phyloP scores from a whole-genome alignment of 2,888 invertebrate genomes.

The Zele albiditarsus region DNA sequence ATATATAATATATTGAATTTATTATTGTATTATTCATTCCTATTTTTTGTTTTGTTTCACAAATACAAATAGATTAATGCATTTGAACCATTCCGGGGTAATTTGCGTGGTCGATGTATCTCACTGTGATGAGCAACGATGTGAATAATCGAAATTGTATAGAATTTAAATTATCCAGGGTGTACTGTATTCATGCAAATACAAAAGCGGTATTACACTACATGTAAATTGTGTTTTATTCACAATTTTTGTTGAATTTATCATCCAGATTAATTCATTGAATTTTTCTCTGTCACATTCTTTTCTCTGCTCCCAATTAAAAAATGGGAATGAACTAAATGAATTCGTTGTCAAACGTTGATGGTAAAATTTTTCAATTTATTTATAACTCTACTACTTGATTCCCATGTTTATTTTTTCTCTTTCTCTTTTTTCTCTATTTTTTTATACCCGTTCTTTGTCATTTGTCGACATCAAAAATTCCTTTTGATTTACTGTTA shows the following conservation, averaged over 20 bases:
- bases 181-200: background rate
- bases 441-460: background rate
- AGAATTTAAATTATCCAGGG: background rate
- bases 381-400: background rate
- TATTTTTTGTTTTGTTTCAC: too few species aligned
- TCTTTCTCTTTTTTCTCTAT: background rate
- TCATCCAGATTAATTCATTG: background rate
- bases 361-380: background rate
- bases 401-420: background rate
- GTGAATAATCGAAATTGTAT: conserved; percentile 3
- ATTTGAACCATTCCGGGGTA: background rate
- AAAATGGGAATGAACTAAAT: background rate
- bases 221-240: background rate
- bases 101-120: background rate
- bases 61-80: background rate
- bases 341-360: background rate
- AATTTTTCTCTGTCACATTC: background rate
- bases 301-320: background rate
- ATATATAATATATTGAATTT: background rate
- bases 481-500: background rate
- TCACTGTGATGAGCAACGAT: background rate
- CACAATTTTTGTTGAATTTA: background rate
- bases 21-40: background rate
- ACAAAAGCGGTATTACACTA: background rate
- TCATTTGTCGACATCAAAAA: background rate